These are phyloP conservation scores for Anoplolepis gracilipes DNA, from an alignment of 1,140 invertebrate species.

Conservation along the genomic window DNA sequence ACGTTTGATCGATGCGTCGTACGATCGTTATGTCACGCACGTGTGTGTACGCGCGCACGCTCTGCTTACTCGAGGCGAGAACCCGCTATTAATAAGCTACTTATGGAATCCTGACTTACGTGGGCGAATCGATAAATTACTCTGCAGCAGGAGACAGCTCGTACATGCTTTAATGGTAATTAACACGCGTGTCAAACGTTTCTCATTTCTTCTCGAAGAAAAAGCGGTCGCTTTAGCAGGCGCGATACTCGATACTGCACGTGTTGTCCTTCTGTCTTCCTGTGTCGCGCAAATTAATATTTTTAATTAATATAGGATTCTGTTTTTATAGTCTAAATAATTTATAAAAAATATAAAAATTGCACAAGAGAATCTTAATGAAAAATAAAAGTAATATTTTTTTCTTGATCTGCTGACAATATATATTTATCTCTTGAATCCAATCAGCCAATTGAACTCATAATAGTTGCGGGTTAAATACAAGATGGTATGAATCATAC, in stretches of 20 bases:
- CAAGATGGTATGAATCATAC: not conserved
- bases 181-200: slow-evolving; percentile 55
- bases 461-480: not conserved
- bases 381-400: not conserved
- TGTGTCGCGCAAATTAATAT: too few relatives aligned
- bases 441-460: not conserved
- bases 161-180: slow-evolving; percentile 60
- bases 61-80: not conserved
- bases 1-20: slow-evolving; percentile 65
- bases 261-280: too few relatives aligned
- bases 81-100: slow-evolving; percentile 79
- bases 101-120: slow-evolving; percentile 79
- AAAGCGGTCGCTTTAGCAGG: not conserved
- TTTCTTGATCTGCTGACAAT: not conserved
- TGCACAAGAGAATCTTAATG: not conserved
- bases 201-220: slow-evolving; percentile 29
- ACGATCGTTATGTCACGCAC: not conserved
- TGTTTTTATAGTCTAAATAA: not conserved
- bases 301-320: not conserved
- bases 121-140: slow-evolving; percentile 80
- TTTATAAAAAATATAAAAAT: slow-evolving; percentile 1
- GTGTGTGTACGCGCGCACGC: not conserved
- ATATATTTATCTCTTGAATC: not conserved
- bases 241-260: not conserved
- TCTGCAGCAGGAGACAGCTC: slow-evolving; percentile 38